A percentile compares a stretch with the other conserved stretches of the same genome.
Evolutionary conservation across 2,113 vertebrate species (phyloP).

Genomic region (Lepisosteus oculatus): DNA sequence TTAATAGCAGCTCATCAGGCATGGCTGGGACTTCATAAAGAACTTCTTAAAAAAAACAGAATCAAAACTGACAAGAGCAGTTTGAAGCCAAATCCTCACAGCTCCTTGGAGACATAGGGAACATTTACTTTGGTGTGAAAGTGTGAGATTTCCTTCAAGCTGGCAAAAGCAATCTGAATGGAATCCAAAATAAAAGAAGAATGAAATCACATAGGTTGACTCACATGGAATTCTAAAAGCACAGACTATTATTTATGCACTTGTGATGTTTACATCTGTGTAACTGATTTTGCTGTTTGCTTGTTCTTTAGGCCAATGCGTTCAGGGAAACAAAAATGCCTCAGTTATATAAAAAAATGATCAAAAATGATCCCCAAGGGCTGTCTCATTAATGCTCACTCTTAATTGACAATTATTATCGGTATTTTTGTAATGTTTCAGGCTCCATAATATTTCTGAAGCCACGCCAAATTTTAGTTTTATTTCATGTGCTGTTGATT

Average conservation of each 20-base stretch:
- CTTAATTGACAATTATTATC: constrained; percentile 56
- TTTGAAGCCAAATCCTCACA: constrained; percentile 11
- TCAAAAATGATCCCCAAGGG: not conserved
- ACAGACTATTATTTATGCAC: constrained; percentile 41
- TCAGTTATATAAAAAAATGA: constrained; percentile 22
- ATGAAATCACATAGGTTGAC: constrained; percentile 11
- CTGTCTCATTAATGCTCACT: constrained; percentile 48
- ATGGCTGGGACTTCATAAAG: constrained; percentile 25
- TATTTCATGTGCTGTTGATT: constrained; percentile 43
- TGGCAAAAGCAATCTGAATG: constrained; percentile 32
- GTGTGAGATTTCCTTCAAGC: constrained; percentile 23
- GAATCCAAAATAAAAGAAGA: constrained; percentile 49
- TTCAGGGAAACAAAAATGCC: constrained; percentile 19
- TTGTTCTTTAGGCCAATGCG: constrained; percentile 41
- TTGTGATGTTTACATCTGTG: constrained; percentile 49
- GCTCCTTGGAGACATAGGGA: constrained; percentile 17
- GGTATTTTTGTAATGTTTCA: constrained; percentile 22
- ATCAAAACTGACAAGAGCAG: constrained; percentile 27
- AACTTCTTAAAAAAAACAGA: constrained; percentile 15
- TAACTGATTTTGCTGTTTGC: constrained; percentile 46
- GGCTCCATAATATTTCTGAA: constrained; percentile 47
- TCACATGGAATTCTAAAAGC: constrained; percentile 33
- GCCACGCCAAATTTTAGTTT: constrained; percentile 47
- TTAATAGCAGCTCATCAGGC: constrained; percentile 12
- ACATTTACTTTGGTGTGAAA: constrained; percentile 35